phyloP scores from a whole-genome alignment of 2,888 invertebrate genomes.

The Venusia cambrica region DNA sequence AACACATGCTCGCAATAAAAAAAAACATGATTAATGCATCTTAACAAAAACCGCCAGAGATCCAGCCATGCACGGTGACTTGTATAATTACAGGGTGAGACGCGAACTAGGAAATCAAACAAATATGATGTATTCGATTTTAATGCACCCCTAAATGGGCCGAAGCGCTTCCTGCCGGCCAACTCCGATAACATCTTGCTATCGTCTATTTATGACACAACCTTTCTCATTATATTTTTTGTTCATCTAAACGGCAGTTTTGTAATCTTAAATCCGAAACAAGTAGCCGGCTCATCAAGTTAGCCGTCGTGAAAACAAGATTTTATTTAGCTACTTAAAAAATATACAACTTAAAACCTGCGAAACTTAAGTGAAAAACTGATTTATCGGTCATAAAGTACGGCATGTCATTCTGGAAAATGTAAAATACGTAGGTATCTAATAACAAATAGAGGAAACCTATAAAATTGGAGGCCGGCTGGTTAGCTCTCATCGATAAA shows the following conservation, averaged over 20 bases:
- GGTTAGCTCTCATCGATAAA: conserved; percentile 50
- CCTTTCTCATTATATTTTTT: conserved; percentile 46
- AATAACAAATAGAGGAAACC: conserved; percentile 57
- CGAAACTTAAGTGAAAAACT: conserved; percentile 47
- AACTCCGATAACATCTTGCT: conserved; percentile 68
- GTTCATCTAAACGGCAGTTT: conserved; percentile 55
- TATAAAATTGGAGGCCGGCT: conserved; percentile 51
- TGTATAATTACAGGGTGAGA: conserved; percentile 80
- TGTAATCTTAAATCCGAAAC: conserved; percentile 62
- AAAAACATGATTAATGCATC: conserved; percentile 78
- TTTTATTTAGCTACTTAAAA: conserved; percentile 43
- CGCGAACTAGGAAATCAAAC: conserved; percentile 81
- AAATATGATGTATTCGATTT: conserved; percentile 82
- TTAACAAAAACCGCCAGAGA: conserved; percentile 70
- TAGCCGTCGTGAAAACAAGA: conserved; percentile 43
- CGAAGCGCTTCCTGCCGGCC: conserved; percentile 76
- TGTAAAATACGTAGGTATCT: conserved; percentile 42
- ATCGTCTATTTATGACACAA: conserved; percentile 69
- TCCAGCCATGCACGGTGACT: conserved; percentile 74
- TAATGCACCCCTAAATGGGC: conserved; percentile 81
- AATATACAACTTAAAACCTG: too few relatives aligned
- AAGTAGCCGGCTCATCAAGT: conserved; percentile 64
- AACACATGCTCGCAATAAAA: conserved; percentile 77
- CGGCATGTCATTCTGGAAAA: conserved; percentile 41
- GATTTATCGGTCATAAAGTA: conserved; percentile 64